These are phyloP conservation scores for Condylostylus longicornis DNA, from an alignment of 1,140 invertebrate species.

Conservation along the genomic window DNA sequence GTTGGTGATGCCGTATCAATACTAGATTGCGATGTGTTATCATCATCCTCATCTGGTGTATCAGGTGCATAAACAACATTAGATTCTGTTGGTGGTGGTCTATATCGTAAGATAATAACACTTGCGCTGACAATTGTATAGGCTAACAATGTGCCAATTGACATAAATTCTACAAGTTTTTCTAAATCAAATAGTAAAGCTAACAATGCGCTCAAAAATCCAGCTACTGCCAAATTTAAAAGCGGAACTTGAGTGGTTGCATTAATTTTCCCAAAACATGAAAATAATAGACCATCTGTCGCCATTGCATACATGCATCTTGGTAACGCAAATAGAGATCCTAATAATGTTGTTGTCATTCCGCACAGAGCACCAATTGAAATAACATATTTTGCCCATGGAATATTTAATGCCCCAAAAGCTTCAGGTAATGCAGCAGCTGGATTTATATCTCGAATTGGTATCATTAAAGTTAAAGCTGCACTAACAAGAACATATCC, in stretches of 20 bases:
- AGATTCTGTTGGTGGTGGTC: constrained; percentile 38
- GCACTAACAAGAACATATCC: constrained; percentile 68
- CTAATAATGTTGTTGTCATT: constrained; percentile 75
- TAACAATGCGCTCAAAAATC: constrained; percentile 58
- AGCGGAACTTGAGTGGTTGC: constrained; percentile 69
- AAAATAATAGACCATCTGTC: constrained; percentile 68
- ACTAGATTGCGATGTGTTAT: constrained; percentile 22
- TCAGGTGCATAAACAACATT: constrained; percentile 24
- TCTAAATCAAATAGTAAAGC: constrained; percentile 78
- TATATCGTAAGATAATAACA: constrained; percentile 72
- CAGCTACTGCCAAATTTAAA: constrained; percentile 63
- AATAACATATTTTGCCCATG: constrained; percentile 78
- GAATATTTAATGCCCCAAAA: constrained; percentile 51
- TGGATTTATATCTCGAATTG: constrained; percentile 55
- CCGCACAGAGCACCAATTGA: constrained; percentile 77
- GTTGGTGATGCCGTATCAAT: constrained; percentile 26
- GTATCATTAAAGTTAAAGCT: constrained; percentile 70
- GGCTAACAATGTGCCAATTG: constrained; percentile 77
- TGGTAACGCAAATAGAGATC: constrained; percentile 69
- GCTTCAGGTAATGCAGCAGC: constrained; percentile 73
- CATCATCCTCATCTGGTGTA: constrained; percentile 23
- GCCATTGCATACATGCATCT: constrained; percentile 82
- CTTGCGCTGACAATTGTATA: constrained; percentile 83
- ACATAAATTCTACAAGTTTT: constrained; percentile 87
- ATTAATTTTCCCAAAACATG: constrained; percentile 59